A percentile compares a stretch with the other conserved stretches of the same genome.
Conservation (phyloP, 2,797 vertebrate genomes). For the Fratercula arctica region DNA sequence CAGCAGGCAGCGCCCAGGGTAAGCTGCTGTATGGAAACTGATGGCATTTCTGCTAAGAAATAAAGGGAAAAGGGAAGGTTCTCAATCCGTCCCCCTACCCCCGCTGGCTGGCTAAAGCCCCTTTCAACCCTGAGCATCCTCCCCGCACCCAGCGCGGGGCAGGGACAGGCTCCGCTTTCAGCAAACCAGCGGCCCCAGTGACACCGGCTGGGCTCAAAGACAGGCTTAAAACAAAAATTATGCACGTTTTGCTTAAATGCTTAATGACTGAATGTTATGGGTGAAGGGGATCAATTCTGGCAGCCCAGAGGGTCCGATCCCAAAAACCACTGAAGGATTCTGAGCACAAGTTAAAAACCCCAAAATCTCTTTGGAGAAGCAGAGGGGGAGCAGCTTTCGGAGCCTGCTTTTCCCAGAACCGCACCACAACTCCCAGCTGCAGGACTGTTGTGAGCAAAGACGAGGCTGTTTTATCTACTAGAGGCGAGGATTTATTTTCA, state of each 20-base stretch:
- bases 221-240: neutral
- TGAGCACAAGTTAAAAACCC: neutral
- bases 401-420: neutral
- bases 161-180: neutral
- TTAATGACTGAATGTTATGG: neutral
- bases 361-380: neutral
- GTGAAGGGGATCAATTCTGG: neutral
- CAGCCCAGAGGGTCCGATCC: neutral
- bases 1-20: neutral
- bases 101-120: neutral
- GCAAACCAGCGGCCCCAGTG: neutral
- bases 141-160: neutral
- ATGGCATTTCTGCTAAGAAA: neutral
- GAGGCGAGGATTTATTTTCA: conserved; percentile 16
- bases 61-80: neutral
- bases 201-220: neutral
- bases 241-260: neutral
- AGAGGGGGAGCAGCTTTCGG: neutral
- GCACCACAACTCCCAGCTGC: neutral
- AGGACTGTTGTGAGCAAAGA: neutral
- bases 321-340: neutral
- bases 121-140: neutral
- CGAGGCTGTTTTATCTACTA: neutral
- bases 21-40: neutral
- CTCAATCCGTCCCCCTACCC: neutral